Evolutionary conservation across 2,888 invertebrate species (phyloP).

Genomic region (Camptogramma bilineatum): DNA sequence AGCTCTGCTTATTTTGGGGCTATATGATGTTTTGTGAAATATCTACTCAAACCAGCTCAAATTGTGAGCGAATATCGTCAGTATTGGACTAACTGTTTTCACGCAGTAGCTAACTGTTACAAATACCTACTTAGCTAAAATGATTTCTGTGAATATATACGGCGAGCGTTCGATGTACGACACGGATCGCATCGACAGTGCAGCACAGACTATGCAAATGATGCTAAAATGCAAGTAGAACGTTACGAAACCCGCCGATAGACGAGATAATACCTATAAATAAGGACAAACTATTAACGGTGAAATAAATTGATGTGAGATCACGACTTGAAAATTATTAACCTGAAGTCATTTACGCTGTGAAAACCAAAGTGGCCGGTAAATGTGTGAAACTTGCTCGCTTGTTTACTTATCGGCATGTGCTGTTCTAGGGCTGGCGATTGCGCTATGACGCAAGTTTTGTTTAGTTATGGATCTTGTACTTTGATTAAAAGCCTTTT

Average conservation of each 20-base stretch:
- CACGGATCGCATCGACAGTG: conserved; percentile 61
- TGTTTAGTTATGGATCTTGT: background rate
- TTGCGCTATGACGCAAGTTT: background rate
- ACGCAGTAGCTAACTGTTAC: conserved; percentile 34
- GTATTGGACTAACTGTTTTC: conserved; percentile 29
- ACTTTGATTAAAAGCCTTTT: background rate
- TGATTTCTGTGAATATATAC: conserved; percentile 49
- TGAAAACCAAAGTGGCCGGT: conserved; percentile 56
- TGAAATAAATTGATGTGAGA: conserved; percentile 79
- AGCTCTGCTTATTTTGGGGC: too few species aligned
- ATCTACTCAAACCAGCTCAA: too few species aligned
- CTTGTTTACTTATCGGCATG: conserved; percentile 20
- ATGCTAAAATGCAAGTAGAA: conserved; percentile 63
- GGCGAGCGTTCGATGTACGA: conserved; percentile 53
- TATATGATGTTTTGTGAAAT: too few species aligned
- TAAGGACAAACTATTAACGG: conserved; percentile 79
- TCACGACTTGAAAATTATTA: conserved; percentile 77
- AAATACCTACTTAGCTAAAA: conserved; percentile 22
- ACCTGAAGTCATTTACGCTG: conserved; percentile 66
- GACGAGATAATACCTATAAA: conserved; percentile 78
- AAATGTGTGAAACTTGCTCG: conserved; percentile 36
- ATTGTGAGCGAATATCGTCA: background rate
- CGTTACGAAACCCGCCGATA: conserved; percentile 76
- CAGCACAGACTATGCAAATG: conserved; percentile 77
- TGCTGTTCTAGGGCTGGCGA: conserved; percentile 14